phyloP scores from a whole-genome alignment of 2,797 vertebrate genomes.

The Vireo griseus region DNA sequence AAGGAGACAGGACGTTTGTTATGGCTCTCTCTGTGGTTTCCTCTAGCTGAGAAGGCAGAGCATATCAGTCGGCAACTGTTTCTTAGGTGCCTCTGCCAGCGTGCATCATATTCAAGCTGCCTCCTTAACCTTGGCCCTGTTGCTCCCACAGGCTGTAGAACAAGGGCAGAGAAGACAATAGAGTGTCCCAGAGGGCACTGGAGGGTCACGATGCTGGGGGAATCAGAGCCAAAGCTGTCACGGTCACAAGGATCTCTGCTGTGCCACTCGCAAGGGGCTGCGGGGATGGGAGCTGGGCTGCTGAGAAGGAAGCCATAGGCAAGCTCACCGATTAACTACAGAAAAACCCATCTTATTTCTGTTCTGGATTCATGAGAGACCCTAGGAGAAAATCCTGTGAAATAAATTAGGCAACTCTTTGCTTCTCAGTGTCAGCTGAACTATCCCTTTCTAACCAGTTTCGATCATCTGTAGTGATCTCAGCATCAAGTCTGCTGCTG shows the following conservation, averaged over 20 bases:
- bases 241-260: neutral
- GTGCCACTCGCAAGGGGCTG: neutral
- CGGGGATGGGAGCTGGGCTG: accelerated
- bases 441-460: neutral
- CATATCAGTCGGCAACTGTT: accelerated
- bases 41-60: neutral
- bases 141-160: neutral
- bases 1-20: neutral
- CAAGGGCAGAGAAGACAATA: neutral
- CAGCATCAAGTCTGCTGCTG: neutral
- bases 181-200: neutral
- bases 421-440: neutral
- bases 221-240: neutral
- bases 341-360: neutral
- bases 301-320: neutral
- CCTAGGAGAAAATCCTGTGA: neutral
- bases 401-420: neutral
- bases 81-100: neutral
- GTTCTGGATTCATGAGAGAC: neutral
- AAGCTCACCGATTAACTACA: neutral
- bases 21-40: neutral
- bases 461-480: neutral
- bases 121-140: neutral
- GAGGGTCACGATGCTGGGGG: accelerated
- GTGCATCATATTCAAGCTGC: neutral